These are phyloP conservation scores for Drosophila formosana DNA, from an alignment of 2,888 invertebrate species.

Conservation along the genomic window DNA sequence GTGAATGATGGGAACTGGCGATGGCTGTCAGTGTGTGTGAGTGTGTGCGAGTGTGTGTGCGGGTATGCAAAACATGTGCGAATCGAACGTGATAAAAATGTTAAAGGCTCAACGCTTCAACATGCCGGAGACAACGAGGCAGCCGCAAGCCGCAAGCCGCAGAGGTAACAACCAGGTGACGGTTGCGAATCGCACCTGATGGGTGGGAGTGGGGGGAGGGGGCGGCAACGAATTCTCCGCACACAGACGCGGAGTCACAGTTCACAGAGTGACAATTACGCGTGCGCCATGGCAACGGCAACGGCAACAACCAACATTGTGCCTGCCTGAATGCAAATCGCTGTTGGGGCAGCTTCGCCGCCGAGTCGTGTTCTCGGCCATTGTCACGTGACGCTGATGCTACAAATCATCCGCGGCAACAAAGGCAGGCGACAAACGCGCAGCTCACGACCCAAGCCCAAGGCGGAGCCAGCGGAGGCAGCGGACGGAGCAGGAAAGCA, in stretches of 20 bases:
- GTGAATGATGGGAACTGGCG: constrained; percentile 25
- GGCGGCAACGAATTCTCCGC: neutral
- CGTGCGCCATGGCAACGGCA: constrained; percentile 58
- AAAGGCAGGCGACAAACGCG: constrained; percentile 79
- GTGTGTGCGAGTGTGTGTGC: constrained; percentile 52
- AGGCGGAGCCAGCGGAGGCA: constrained; percentile 33
- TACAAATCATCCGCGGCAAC: constrained; percentile 82
- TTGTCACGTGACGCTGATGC: constrained; percentile 85
- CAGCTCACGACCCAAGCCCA: constrained; percentile 75
- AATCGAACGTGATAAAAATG: constrained; percentile 83
- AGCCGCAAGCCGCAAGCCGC: neutral
- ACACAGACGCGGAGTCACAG: constrained; percentile 40
- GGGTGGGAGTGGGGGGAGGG: constrained; percentile 28
- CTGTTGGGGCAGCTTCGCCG: constrained; percentile 3
- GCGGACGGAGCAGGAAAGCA: constrained; percentile 3
- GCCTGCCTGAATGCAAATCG: constrained; percentile 62
- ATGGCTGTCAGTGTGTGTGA: constrained; percentile 19
- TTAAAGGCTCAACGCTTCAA: constrained; percentile 60
- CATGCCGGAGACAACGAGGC: constrained; percentile 29
- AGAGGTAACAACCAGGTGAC: constrained; percentile 32
- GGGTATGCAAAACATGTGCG: constrained; percentile 84
- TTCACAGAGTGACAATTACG: constrained; percentile 78
- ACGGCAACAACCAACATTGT: constrained; percentile 41
- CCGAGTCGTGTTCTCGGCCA: constrained; percentile 83
- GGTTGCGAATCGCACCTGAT: constrained; percentile 78